These are phyloP conservation scores for Emydocephalus ijimae DNA, from an alignment of 2,113 vertebrate species.

Conservation along the genomic window DNA sequence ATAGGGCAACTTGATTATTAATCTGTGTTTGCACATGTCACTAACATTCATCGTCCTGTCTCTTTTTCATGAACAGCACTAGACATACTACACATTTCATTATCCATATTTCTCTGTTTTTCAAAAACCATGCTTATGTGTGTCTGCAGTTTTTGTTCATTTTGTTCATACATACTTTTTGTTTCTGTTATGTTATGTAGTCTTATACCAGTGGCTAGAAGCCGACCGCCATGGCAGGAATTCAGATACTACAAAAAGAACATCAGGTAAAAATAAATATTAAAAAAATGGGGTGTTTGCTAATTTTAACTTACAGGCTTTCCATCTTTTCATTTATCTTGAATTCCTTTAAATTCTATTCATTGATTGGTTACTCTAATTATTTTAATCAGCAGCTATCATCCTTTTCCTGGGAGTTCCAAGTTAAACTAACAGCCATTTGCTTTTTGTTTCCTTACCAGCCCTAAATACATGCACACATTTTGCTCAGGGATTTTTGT, in stretches of 20 bases:
- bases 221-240: conserved; percentile 88
- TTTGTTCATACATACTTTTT: conserved; percentile 73
- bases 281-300: conserved; percentile 4
- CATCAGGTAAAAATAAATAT: conserved; percentile 78
- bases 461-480: neutral
- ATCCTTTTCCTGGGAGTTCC: neutral
- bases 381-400: conserved; percentile 42
- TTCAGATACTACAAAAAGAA: conserved; percentile 75
- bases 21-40: neutral
- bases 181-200: conserved; percentile 79
- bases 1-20: neutral
- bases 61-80: conserved; percentile 2
- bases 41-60: conserved; percentile 6
- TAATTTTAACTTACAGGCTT: conserved; percentile 35
- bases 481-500: neutral
- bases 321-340: conserved; percentile 31
- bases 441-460: neutral
- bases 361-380: conserved; percentile 39
- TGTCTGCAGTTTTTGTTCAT: conserved; percentile 40
- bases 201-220: conserved; percentile 94
- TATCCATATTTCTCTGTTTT: conserved; percentile 43
- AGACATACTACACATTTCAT: neutral
- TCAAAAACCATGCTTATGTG: conserved; percentile 40
- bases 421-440: neutral
- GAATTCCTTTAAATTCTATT: conserved; percentile 37